Evolutionary conservation across 2,113 vertebrate species (phyloP).

Genomic region (Oryzias melastigma): DNA sequence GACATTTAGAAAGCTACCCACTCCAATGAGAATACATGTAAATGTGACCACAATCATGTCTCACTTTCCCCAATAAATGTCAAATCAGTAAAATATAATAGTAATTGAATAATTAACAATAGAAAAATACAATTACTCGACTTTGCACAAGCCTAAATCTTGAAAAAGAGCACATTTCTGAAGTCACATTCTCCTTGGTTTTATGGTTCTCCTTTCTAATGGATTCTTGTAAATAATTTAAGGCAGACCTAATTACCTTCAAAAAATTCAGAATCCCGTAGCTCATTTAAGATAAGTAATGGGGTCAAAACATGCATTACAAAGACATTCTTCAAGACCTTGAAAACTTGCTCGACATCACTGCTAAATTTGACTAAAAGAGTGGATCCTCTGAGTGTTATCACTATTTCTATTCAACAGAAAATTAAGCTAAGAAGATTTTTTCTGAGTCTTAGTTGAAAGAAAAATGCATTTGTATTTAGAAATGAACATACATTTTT

Average conservation of each 20-base stretch:
- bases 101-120: too few species aligned
- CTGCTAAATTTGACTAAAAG: constrained; percentile 23
- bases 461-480: too few species aligned
- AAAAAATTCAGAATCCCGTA: constrained; percentile 49
- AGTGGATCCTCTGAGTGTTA: constrained; percentile 12
- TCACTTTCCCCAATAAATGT: too few species aligned
- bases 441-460: too few species aligned
- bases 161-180: too few species aligned
- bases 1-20: too few species aligned
- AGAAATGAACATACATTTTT: too few species aligned
- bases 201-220: constrained; percentile 46
- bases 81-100: too few species aligned
- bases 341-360: constrained; percentile 35
- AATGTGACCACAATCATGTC: too few species aligned
- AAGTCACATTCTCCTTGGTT: constrained; percentile 4
- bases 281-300: constrained; percentile 55
- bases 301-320: constrained; percentile 51
- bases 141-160: too few species aligned
- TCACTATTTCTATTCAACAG: constrained; percentile 6
- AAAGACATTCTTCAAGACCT: constrained; percentile 55
- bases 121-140: too few species aligned
- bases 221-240: constrained; percentile 54
- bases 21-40: too few species aligned
- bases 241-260: constrained; percentile 54
- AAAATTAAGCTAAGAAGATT: not conserved